Evolutionary conservation across 2,797 vertebrate species (phyloP), one percentile per base, ranked within the genome.

Genomic region (Alectoris magna): DNA sequence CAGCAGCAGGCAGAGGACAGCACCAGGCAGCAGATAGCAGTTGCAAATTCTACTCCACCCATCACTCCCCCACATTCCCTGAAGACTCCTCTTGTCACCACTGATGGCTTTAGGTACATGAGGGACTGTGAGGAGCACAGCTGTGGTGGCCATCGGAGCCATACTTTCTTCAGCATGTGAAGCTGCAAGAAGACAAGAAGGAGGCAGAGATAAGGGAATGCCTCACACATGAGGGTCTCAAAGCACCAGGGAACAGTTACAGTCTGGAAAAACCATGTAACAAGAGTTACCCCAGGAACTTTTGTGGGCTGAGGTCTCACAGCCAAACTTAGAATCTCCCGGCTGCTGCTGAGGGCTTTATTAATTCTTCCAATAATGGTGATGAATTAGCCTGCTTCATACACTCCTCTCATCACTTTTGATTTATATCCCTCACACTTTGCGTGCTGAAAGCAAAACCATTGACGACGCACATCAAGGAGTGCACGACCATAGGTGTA

Each of bases 311-410:
- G 11, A 21, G 34, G 43, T 26, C 14, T 71, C 81, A 29, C 22
- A 85, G 91, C 93, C 88, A 94, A 85, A 88, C 53, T 72, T 85
- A 72, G 81, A 71, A 74, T 71, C 84, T 91, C 55, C 62, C 83
- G 87, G 44, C 66, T 84, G 81, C 72, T 77, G 55, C 3, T 1
- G 49, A 60, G 38, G 53, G 19, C 48, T 76, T 83, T 38, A 75
- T 73, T 34, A 76, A 59, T 55, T 82, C 48, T 58, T 82, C 53
- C 10, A 24, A 5, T 0, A 36, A 0, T 1, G 0, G 1, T 2
- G 13, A 4, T 87, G 69, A 69, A 93, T n/a, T 18, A 36, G 75
- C 27, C 9, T 19, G 7, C 60, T 87, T 71, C 75, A 29, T 22
- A 46, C 13, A 7, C 66, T 66, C 34, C 41, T 17, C 53, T 90